Evolutionary conservation across 2,888 invertebrate species (phyloP).

Genomic region (Norana najaformis): DNA sequence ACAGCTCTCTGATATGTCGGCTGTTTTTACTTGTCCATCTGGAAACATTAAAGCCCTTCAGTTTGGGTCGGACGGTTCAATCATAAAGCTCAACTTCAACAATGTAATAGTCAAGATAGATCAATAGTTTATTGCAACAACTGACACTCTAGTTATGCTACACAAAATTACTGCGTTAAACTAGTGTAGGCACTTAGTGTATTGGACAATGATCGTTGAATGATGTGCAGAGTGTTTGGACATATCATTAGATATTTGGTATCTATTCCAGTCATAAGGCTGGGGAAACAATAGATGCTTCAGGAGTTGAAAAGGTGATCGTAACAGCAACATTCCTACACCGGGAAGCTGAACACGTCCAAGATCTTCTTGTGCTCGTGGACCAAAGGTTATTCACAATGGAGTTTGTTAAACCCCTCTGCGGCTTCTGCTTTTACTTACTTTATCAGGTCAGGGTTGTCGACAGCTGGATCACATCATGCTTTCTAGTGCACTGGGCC

Average conservation of each 20-base stretch:
- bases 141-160: not conserved
- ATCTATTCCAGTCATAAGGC: not conserved
- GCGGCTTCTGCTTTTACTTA: too few species aligned
- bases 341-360: not conserved
- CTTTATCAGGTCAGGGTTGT: too few species aligned
- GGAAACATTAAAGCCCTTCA: slow-evolving; percentile 29
- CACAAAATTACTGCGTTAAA: not conserved
- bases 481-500: too few species aligned
- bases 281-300: too few species aligned
- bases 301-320: too few species aligned
- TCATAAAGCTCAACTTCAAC: slow-evolving; percentile 29
- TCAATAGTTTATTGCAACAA: too few species aligned
- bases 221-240: not conserved
- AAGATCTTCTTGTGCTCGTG: too few species aligned
- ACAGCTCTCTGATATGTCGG: not conserved
- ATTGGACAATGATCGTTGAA: not conserved
- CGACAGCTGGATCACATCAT: too few species aligned
- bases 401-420: too few species aligned
- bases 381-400: too few species aligned
- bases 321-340: too few species aligned
- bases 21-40: slow-evolving; percentile 23
- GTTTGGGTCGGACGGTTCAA: slow-evolving; percentile 36
- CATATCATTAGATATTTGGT: too few species aligned
- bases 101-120: slow-evolving; percentile 27
- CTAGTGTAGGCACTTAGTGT: not conserved